A percentile compares a stretch with the other conserved stretches of the same genome.
Conservation (phyloP, 2,113 vertebrate species). For the Melanerpes aurifrons region DNA sequence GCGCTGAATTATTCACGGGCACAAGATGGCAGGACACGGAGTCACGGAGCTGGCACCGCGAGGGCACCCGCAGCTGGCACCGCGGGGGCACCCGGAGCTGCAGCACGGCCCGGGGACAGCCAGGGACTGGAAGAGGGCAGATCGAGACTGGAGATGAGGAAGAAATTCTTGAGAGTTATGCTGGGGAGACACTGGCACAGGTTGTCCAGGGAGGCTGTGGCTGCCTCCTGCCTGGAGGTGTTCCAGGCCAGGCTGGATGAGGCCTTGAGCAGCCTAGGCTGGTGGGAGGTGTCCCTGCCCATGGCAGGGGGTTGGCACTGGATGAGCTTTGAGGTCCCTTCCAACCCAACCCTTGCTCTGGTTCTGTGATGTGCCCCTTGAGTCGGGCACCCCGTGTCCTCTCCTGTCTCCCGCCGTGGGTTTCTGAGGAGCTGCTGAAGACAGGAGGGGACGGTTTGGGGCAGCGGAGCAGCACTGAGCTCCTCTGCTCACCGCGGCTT, state of each 20-base stretch:
- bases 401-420: not conserved
- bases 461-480: not conserved
- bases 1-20: slow-evolving; percentile 63
- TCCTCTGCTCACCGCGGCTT: not conserved
- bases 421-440: not conserved
- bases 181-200: too few relatives aligned
- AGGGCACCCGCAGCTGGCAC: not conserved
- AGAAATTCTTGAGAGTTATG: not conserved
- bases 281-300: too few relatives aligned
- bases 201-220: too few relatives aligned
- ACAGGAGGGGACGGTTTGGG: not conserved
- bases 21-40: slow-evolving; percentile 6
- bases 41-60: not conserved
- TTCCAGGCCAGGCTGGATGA: too few relatives aligned
- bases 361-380: too few relatives aligned
- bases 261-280: too few relatives aligned
- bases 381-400: too few relatives aligned
- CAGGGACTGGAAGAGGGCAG: fast-evolving
- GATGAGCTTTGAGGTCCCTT: too few relatives aligned
- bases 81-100: not conserved
- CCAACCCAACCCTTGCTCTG: too few relatives aligned
- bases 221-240: too few relatives aligned
- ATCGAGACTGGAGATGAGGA: not conserved
- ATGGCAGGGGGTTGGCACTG: too few relatives aligned
- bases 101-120: fast-evolving